phyloP scores from a whole-genome alignment of 2,797 vertebrate species.

The Eurystomus glaucurus region DNA sequence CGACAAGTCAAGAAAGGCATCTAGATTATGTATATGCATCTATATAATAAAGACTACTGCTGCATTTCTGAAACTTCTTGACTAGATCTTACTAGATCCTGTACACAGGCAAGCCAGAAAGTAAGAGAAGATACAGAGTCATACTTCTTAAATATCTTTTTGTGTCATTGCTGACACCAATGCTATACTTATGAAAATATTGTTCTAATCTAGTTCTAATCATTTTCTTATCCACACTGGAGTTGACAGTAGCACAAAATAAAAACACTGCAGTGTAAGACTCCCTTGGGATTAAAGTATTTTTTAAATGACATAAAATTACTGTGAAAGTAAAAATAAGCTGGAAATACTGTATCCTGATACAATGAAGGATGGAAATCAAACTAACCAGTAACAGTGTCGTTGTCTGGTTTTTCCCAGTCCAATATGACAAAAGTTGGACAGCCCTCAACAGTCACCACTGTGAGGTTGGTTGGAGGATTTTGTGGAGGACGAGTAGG shows the following conservation, averaged over 20 bases:
- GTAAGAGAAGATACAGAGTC: not conserved
- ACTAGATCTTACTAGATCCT: not conserved
- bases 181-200: not conserved
- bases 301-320: not conserved
- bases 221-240: not conserved
- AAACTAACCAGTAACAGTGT: conserved; percentile 91
- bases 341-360: not conserved
- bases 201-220: not conserved
- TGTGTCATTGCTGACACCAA: not conserved
- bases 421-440: conserved; percentile 95
- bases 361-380: not conserved
- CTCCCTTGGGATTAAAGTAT: not conserved
- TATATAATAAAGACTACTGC: not conserved
- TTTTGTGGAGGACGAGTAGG: conserved; percentile 88
- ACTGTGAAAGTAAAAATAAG: not conserved
- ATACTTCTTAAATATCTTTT: not conserved
- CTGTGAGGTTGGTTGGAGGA: conserved; percentile 94
- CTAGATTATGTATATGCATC: not conserved
- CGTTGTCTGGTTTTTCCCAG: conserved; percentile 94
- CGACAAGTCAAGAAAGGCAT: not conserved
- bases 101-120: not conserved
- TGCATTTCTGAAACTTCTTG: not conserved
- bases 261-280: not conserved
- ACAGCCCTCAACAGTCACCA: conserved; percentile 97
- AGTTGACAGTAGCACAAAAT: not conserved